Evolutionary conservation across 2,797 vertebrate species (phyloP).

Genomic region (Mionectes olivaceus): DNA sequence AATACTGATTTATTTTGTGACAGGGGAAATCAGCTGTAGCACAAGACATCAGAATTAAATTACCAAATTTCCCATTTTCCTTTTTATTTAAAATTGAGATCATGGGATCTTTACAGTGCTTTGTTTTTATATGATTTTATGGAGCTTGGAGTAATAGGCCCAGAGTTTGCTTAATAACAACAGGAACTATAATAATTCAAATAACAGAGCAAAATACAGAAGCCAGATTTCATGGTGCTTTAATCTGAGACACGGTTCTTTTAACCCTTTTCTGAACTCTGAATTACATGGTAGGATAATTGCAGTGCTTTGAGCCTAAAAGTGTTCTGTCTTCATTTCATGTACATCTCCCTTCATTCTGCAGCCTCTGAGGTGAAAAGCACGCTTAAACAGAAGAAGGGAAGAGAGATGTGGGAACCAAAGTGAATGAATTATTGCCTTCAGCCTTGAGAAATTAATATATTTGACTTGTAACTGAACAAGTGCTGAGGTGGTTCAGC

Average conservation of each 20-base stretch:
- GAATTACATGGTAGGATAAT: neutral
- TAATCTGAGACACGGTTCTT: neutral
- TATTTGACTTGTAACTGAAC: neutral
- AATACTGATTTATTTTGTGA: neutral
- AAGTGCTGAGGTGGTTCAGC: neutral
- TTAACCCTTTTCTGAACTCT: slow-evolving; percentile 8
- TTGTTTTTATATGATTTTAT: slow-evolving; percentile 1
- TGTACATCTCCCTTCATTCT: neutral
- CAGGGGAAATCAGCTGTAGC: neutral
- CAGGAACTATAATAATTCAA: neutral
- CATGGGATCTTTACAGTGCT: neutral
- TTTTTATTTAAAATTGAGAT: neutral
- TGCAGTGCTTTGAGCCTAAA: neutral
- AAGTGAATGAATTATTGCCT: neutral
- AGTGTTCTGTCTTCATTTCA: neutral
- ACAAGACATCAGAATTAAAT: neutral
- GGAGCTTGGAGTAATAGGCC: neutral
- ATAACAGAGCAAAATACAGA: neutral
- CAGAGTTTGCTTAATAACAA: neutral
- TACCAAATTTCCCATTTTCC: neutral
- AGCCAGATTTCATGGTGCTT: neutral
- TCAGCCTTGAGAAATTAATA: neutral
- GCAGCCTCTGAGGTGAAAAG: slow-evolving; percentile 1
- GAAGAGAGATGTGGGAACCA: neutral
- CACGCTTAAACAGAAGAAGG: neutral